Base-by-base conservation (phyloP, 2,113 vertebrate species). In the Oncorhynchus clarkii region DNA sequence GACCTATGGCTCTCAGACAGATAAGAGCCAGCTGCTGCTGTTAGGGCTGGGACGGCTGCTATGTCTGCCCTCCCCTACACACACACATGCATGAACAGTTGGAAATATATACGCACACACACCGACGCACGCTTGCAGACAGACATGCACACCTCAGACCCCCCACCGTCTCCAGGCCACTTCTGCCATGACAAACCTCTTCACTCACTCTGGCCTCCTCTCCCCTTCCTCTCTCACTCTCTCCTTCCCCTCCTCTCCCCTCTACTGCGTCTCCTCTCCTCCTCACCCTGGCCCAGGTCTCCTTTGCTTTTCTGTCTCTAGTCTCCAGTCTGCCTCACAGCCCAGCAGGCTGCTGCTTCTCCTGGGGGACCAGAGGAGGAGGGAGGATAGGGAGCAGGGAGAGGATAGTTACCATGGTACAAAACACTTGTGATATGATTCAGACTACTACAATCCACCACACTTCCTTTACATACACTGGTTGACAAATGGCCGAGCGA, bases 11-110 rank as follows among this genome's bases (percentile, higher is more conserved):
- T 34, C 81, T 87, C 81, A 88, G 57, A 75, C 80, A 87, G 90
- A 92, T 70, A 88, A 8, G 69, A 86, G 77, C 82, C 92, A 92
- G 89, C 91, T 91, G 91, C 83, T 90, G 84, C 20, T 13, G 67
- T 74, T 3, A 65, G 71, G 73, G 74, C 78, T 57, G 1, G 5
- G 3, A 67, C 4, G 74, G 71, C 66, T 70, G 51, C 73, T 29
- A 60, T 14, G 39, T 54, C 54, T 67, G 67, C n/a, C 51, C 60
- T 49, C 64, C 13, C 60, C 13, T 39, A 60, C 34, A 65, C 72
- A 12, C 59, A 24, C 60, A 54, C 20, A 39, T 12, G 9, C 39
- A 11, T 45, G 39, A 45, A 60, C 71, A 60, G 3, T 22, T 70
- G 48, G 69, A 62, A 22, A 16, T 13, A 57, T 8, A 31, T 70